Base-by-base conservation (phyloP, 1,140 invertebrate genomes). In the Papilio polyxenes region DNA sequence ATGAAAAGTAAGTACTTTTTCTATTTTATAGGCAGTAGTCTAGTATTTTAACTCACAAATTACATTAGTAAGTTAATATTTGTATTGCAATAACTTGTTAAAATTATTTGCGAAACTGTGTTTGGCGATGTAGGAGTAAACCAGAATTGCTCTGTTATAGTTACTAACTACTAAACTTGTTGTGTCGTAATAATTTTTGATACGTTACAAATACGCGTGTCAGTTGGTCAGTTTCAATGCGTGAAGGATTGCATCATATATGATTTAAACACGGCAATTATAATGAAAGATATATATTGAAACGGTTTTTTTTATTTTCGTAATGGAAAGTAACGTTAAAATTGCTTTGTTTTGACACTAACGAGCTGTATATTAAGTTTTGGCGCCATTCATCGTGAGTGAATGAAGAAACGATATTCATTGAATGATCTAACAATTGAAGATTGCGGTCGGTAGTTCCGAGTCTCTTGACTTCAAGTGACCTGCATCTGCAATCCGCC, bases 161-260 rank as follows among this genome's bases (percentile, higher is more conserved):
- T 79, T 31, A 31, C 9, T 59, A 59, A 79, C 37, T 20, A 11
- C 20, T 44, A 13, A 62, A 72, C 51, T 40, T 56, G 56, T 59
- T 65, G 77, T 79, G 23, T 59, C 56, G 53, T 79, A 79, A 79
- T 10, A 79, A 65, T 79, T 79, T 79, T 79, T 79, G 77, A 79
- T 79, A 79, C 77, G 77, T 79, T 79, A 59, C 77, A 79, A 79
- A 79, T 79, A 62, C 49, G 5, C 53, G 76, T 78, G 77, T 79
- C 77, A 79, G 77, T 79, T 62, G 56, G 51, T 56, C 77, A 79
- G 15, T 79, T 77, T 77, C 75, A 53, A 77, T 77, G 51, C 75
- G 75, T 56, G 49, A 53, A 49, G 23, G 62, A 76, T 76, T 76
- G 75, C 75, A 37, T 53, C 23, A 78, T 40, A 62, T 44, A 11